Evolutionary conservation across 1,140 invertebrate species (phyloP), one percentile per base, ranked within the genome.

Genomic region (Hycleus phaleratus): DNA sequence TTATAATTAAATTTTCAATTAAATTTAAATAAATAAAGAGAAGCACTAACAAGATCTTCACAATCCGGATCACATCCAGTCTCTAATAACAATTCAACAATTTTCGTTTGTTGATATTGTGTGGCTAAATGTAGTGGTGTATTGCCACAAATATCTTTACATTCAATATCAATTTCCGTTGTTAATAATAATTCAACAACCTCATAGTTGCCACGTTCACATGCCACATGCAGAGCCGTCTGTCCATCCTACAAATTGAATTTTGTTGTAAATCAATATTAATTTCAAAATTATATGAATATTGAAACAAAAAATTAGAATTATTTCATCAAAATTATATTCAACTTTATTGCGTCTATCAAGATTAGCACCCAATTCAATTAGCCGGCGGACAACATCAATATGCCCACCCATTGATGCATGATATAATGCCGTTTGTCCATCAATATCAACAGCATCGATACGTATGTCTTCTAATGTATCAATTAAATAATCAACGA

Each of bases 121-220:
- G 90, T 87, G 10, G 90, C 88, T 12, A 88, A 75, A 71, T 94
- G 91, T 9, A 95, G 76, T 0, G 90, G 85, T 0, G 87, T 86
- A 64, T 91, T 88, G 10, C 87, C 88, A 38, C 88, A 83, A 49
- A 81, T 77, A 76, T 93, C 90, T 71, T 82, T 75, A 1, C 79
- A 77, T 51, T 83, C 79, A 53, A 79, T 73, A 44, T 80, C 74
- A 1, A 79, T 79, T 6, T 80, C 81, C 38, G 84, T 76, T 8
- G 75, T 66, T 68, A 84, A 74, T 52, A 90, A 76, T 63, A 83
- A 77, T 59, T 84, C 81, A 18, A 83, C 83, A 0, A 86, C 83
- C 26, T 84, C 81, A 25, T 79, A 75, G 65, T 88, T 84, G 6
- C 87, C 90, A 32, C 82, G 78, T 63, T 87, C 85, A 63, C 87